Conservation (phyloP, 2,888 invertebrate genomes). For the Drosophila putrida region DNA sequence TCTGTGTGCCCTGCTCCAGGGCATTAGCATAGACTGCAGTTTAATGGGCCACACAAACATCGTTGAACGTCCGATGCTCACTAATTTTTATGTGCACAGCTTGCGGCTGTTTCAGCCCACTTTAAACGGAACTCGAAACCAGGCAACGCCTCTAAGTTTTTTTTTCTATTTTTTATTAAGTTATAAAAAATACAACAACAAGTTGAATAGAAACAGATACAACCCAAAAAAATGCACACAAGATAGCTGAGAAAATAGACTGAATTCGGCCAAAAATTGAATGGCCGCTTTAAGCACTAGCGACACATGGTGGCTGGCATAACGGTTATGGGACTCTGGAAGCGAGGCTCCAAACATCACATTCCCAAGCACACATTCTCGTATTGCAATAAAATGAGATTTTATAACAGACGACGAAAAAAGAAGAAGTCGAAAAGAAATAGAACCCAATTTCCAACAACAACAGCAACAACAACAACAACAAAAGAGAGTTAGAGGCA, state of each 20-base stretch:
- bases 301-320: conserved; percentile 43
- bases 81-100: conserved; percentile 71
- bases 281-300: conserved; percentile 28
- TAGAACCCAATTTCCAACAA: conserved; percentile 37
- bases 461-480: conserved; percentile 60
- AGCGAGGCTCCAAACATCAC: conserved; percentile 3
- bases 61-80: conserved; percentile 40
- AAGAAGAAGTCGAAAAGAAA: not conserved
- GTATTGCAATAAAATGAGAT: conserved; percentile 76
- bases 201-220: conserved; percentile 5
- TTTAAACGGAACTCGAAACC: conserved; percentile 70
- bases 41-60: conserved; percentile 63
- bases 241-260: conserved; percentile 40
- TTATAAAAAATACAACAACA: conserved; percentile 65
- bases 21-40: conserved; percentile 64
- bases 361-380: conserved; percentile 44
- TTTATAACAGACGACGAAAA: conserved; percentile 56
- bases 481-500: conserved; percentile 31
- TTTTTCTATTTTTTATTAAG: conserved; percentile 68
- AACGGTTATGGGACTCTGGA: conserved; percentile 61
- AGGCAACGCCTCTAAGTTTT: conserved; percentile 57
- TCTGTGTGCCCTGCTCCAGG: conserved; percentile 29
- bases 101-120: conserved; percentile 63
- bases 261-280: conserved; percentile 45
- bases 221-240: conserved; percentile 12